Evolutionary conservation across 2,797 vertebrate genomes (phyloP).

Genomic region (Chrosomus eos): DNA sequence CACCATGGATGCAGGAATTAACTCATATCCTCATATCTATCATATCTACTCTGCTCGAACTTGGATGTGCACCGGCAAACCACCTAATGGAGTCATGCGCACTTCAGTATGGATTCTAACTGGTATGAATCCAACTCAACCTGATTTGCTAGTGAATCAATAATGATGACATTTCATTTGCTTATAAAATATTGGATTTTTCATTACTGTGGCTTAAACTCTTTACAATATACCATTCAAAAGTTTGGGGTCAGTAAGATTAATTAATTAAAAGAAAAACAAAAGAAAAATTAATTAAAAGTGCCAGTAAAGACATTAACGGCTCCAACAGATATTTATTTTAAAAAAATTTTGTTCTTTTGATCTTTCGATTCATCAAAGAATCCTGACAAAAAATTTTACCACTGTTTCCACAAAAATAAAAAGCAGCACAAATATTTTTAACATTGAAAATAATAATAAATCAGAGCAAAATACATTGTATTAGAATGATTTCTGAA

Average conservation of each 20-base stretch:
- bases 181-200: neutral
- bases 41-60: slow-evolving; percentile 49
- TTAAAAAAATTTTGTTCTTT: neutral
- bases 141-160: neutral
- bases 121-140: neutral
- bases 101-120: neutral
- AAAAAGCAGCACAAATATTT: neutral
- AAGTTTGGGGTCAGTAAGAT: neutral
- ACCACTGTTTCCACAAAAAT: neutral
- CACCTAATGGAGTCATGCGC: neutral
- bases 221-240: neutral
- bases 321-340: neutral
- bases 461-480: neutral
- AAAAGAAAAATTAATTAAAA: neutral
- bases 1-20: slow-evolving; percentile 46
- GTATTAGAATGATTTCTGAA: neutral
- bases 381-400: neutral
- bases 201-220: neutral
- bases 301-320: neutral
- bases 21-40: slow-evolving; percentile 32
- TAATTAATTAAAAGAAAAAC: too few species aligned
- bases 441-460: neutral
- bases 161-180: neutral
- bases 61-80: neutral
- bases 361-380: neutral